phyloP scores from a whole-genome alignment of 2,797 vertebrate genomes.

The Micromesistius poutassou region DNA sequence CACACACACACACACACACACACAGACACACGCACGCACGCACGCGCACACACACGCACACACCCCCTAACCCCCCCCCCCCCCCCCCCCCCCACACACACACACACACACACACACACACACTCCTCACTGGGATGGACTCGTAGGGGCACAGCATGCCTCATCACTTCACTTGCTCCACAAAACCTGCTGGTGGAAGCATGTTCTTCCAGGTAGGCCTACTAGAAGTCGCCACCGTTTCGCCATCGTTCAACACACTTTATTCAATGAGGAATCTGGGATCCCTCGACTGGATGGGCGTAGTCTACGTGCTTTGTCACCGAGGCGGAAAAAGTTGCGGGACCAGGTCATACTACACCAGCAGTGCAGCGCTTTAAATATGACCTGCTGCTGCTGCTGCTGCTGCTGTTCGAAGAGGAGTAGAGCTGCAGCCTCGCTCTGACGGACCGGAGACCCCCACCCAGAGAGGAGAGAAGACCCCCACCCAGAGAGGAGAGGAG shows the following conservation, averaged over 20 bases:
- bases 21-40: slow-evolving; percentile 61
- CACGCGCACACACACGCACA: not conserved
- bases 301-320: slow-evolving; percentile 45
- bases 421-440: slow-evolving; percentile 29
- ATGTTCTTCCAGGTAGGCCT: slow-evolving; percentile 27
- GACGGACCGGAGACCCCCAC: slow-evolving; percentile 33
- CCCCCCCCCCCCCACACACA: slow-evolving; percentile 3
- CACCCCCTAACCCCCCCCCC: too few relatives aligned
- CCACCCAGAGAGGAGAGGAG: slow-evolving; percentile 41
- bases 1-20: slow-evolving; percentile 2
- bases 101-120: slow-evolving; percentile 62
- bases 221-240: slow-evolving; percentile 33
- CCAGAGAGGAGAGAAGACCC: slow-evolving; percentile 28
- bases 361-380: slow-evolving; percentile 47
- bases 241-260: slow-evolving; percentile 28
- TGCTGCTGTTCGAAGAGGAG: slow-evolving; percentile 54
- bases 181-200: slow-evolving; percentile 42
- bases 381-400: slow-evolving; percentile 45
- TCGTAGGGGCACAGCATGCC: slow-evolving; percentile 39
- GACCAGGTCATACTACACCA: slow-evolving; percentile 58
- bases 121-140: slow-evolving; percentile 83
- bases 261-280: slow-evolving; percentile 49
- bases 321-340: slow-evolving; percentile 62
- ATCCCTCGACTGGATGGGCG: slow-evolving; percentile 61
- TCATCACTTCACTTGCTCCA: slow-evolving; percentile 52